These are phyloP conservation scores for Aporrectodea caliginosa DNA, from an alignment of 1,140 invertebrate species.

Conservation along the genomic window DNA sequence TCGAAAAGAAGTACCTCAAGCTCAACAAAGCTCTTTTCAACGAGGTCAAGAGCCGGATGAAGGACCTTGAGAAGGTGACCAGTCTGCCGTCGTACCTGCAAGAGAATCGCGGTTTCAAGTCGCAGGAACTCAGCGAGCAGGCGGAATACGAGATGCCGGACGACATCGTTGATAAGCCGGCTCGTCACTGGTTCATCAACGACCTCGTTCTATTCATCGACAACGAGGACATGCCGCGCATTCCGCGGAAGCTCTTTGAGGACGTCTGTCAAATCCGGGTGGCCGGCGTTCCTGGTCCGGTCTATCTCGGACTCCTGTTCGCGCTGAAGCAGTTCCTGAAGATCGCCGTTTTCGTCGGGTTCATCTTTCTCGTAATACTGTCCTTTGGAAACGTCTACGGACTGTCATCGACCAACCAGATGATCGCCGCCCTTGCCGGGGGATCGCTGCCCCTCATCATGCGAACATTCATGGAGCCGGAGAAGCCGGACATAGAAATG, in stretches of 20 bases:
- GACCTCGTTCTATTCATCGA: slow-evolving; percentile 51
- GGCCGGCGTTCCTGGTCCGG: slow-evolving; percentile 49
- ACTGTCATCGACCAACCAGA: slow-evolving; percentile 53
- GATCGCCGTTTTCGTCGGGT: slow-evolving; percentile 50
- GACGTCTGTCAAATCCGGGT: slow-evolving; percentile 48
- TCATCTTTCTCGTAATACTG: slow-evolving; percentile 54
- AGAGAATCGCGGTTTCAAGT: slow-evolving; percentile 44
- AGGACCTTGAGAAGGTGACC: slow-evolving; percentile 42
- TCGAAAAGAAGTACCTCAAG: slow-evolving; percentile 39
- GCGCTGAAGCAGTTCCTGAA: slow-evolving; percentile 51
- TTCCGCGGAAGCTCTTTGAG: slow-evolving; percentile 49
- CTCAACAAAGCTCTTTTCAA: slow-evolving; percentile 41
- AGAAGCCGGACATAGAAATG: slow-evolving; percentile 37
- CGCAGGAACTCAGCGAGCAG: slow-evolving; percentile 32
- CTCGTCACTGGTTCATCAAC: slow-evolving; percentile 45
- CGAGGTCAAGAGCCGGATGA: slow-evolving; percentile 31
- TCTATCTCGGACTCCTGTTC: slow-evolving; percentile 47
- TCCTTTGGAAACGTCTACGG: slow-evolving; percentile 50
- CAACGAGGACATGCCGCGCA: slow-evolving; percentile 50
- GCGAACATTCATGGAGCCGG: slow-evolving; percentile 34
- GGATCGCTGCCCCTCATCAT: slow-evolving; percentile 53
- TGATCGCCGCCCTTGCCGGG: slow-evolving; percentile 49
- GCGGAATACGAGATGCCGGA: slow-evolving; percentile 32
- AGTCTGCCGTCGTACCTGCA: slow-evolving; percentile 49
- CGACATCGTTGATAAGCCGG: slow-evolving; percentile 40